Conservation (phyloP, 1,140 invertebrate species). For the Alviniconcha marisindica region DNA sequence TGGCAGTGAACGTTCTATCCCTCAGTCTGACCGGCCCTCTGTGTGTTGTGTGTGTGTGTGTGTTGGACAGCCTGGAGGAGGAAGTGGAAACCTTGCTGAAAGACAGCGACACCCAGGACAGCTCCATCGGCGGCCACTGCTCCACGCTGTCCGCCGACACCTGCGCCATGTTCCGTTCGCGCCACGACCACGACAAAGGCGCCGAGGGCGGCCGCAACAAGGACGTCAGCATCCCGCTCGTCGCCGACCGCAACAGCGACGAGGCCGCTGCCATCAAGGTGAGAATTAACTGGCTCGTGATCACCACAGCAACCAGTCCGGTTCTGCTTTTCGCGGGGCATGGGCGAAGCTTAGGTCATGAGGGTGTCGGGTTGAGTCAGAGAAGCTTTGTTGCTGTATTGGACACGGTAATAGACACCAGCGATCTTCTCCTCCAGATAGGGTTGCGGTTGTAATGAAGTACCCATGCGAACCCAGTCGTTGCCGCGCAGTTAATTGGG, state of each 20-base stretch:
- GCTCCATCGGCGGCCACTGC: constrained; percentile 4
- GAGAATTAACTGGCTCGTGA: no score
- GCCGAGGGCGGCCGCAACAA: constrained; percentile 27
- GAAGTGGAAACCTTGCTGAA: constrained; percentile 39
- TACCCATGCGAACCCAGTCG: no score
- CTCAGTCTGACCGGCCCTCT: not conserved
- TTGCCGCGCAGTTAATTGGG: no score
- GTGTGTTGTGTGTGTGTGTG: not conserved
- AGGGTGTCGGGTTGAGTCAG: no score
- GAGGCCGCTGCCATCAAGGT: constrained; percentile 39
- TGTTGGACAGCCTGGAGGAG: constrained; percentile 35
- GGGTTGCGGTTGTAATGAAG: no score
- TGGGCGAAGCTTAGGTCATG: no score
- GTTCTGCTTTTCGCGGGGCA: no score
- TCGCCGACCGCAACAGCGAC: constrained; percentile 28
- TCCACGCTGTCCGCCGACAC: not conserved
- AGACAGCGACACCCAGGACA: constrained; percentile 30
- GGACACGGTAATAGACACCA: no score
- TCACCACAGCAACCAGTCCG: no score
- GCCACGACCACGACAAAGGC: constrained; percentile 19
- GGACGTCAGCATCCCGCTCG: constrained; percentile 32
- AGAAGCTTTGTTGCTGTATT: no score
- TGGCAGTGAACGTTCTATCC: not conserved
- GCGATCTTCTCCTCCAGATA: no score
- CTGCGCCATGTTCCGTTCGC: constrained; percentile 33